Conservation (phyloP, 1,140 invertebrate species). For the Uloborus diversus region DNA sequence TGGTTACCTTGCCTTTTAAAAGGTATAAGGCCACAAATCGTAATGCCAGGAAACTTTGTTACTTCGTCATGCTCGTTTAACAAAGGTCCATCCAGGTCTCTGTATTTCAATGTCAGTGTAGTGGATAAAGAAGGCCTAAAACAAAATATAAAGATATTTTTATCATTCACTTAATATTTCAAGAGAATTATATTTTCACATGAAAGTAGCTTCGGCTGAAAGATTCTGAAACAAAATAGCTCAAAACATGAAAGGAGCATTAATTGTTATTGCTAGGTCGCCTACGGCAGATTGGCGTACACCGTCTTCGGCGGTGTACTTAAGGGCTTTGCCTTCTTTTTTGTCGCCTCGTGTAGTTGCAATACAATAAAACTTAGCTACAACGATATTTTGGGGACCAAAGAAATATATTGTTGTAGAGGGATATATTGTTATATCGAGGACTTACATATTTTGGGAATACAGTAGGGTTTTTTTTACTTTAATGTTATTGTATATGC, state of each 20-base stretch:
- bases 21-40: conserved; percentile 29
- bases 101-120: conserved; percentile 31
- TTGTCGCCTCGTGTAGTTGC: too few relatives aligned
- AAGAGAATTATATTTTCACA: neutral
- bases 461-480: too few relatives aligned
- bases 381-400: too few relatives aligned
- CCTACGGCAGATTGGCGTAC: neutral
- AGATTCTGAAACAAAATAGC: neutral
- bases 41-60: conserved; percentile 43
- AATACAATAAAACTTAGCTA: too few relatives aligned
- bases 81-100: conserved; percentile 26
- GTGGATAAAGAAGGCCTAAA: conserved; percentile 23
- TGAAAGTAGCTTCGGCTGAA: neutral
- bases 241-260: neutral
- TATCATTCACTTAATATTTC: neutral
- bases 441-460: too few relatives aligned
- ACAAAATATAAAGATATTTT: neutral
- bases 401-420: too few relatives aligned
- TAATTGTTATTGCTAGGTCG: neutral
- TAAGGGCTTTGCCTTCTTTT: neutral
- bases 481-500: too few relatives aligned
- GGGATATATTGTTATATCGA: too few relatives aligned
- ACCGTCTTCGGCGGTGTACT: neutral
- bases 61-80: conserved; percentile 22
- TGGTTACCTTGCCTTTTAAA: conserved; percentile 31